These are phyloP conservation scores for Varecia variegata DNA, from an alignment of 2,797 vertebrate genomes.

Conservation along the genomic window DNA sequence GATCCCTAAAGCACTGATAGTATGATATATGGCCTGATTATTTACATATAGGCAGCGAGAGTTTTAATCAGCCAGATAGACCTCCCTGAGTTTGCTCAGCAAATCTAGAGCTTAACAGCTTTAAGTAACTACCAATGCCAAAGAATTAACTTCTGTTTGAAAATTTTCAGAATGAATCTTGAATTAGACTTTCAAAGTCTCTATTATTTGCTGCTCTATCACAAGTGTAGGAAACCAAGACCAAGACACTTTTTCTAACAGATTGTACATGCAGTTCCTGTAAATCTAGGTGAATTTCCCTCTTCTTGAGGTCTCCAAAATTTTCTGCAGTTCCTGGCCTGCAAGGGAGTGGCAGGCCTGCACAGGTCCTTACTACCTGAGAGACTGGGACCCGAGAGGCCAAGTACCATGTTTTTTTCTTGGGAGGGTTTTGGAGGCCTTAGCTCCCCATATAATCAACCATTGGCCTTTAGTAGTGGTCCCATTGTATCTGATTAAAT, in stretches of 20 bases:
- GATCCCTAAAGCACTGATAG: background rate
- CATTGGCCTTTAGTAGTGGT: no score
- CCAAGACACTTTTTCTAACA: background rate
- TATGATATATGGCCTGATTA: background rate
- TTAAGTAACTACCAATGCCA: background rate
- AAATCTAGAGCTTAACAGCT: background rate
- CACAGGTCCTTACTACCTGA: background rate
- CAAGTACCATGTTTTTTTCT: background rate
- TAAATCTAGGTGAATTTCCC: background rate
- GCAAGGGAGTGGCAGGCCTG: background rate
- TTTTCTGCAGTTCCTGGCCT: background rate
- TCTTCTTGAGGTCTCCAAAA: background rate
- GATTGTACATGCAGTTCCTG: background rate
- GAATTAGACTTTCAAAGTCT: background rate
- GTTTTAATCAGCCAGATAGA: background rate
- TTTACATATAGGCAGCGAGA: background rate
- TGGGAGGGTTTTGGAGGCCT: background rate
- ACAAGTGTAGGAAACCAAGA: background rate
- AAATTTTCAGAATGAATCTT: background rate
- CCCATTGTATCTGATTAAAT: background rate
- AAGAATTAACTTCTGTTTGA: background rate
- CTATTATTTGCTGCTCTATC: background rate
- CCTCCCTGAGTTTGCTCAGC: background rate
- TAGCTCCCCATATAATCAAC: background rate
- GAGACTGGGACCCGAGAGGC: background rate